Percentiles rank a stretch among this genome's conserved stretches.
phyloP scores from a whole-genome alignment of 2,888 invertebrate species.

The Sphaeridia pumilis region DNA sequence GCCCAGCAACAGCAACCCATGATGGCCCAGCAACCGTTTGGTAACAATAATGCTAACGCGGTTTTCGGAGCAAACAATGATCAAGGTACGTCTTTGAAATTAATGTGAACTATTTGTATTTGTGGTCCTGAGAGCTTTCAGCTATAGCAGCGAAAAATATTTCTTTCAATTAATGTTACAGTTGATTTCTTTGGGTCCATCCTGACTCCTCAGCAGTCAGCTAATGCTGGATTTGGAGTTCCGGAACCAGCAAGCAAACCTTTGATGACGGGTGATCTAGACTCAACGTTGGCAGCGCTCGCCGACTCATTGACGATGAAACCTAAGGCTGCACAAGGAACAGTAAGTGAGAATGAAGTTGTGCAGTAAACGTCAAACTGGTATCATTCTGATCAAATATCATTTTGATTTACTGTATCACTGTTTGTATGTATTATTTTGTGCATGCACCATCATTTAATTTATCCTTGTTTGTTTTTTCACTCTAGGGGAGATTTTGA shows the following conservation, averaged over 20 bases:
- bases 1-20: constrained; percentile 34
- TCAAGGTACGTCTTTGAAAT: constrained; percentile 35
- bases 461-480: too few species aligned
- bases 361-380: neutral
- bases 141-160: too few species aligned
- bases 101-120: too few species aligned
- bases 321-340: constrained; percentile 31
- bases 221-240: constrained; percentile 28
- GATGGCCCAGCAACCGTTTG: constrained; percentile 38
- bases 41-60: constrained; percentile 30
- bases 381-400: too few species aligned
- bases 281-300: constrained; percentile 81
- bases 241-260: constrained; percentile 45
- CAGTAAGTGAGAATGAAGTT: constrained; percentile 17
- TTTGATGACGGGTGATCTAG: constrained; percentile 82
- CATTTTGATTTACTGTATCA: too few species aligned
- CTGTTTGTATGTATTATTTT: too few species aligned
- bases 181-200: constrained; percentile 64
- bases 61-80: constrained; percentile 35
- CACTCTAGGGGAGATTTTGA: constrained; percentile 19
- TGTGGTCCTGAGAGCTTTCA: too few species aligned
- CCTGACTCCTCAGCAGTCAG: constrained; percentile 48
- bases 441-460: too few species aligned
- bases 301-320: constrained; percentile 87
- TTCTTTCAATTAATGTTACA: constrained; percentile 38